Conservation (phyloP, 2,797 vertebrate genomes). For the Triplophysa bombifrons region DNA sequence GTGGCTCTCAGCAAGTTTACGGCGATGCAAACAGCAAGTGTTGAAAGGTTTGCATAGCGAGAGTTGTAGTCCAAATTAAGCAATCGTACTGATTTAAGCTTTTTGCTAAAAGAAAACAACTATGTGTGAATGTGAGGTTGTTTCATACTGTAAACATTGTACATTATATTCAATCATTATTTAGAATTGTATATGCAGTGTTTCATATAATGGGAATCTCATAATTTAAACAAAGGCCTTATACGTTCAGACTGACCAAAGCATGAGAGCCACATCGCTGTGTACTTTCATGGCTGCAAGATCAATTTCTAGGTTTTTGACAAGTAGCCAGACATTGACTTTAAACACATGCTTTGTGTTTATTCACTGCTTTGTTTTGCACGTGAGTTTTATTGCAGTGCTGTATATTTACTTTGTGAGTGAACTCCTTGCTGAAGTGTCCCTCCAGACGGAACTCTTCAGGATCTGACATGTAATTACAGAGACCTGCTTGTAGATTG, state of each 20-base stretch:
- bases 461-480: constrained; percentile 47
- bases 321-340: constrained; percentile 31
- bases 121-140: constrained; percentile 8
- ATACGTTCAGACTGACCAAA: constrained; percentile 27
- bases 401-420: constrained; percentile 36
- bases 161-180: constrained; percentile 26
- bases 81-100: constrained; percentile 24
- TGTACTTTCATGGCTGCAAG: constrained; percentile 24
- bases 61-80: constrained; percentile 13
- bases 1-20: constrained; percentile 47
- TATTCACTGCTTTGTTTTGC: constrained; percentile 35
- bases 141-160: constrained; percentile 18
- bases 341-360: constrained; percentile 22
- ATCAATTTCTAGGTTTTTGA: constrained; percentile 23
- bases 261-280: constrained; percentile 11
- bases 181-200: constrained; percentile 4
- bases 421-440: constrained; percentile 35
- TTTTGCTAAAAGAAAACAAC: neutral
- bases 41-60: constrained; percentile 10
- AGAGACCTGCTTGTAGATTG: constrained; percentile 65
- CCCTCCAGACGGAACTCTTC: constrained; percentile 35
- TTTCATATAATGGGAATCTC: constrained; percentile 27
- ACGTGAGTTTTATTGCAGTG: constrained; percentile 32
- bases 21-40: constrained; percentile 45
- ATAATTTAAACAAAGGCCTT: neutral